Evolutionary conservation across 2,113 vertebrate genomes (phyloP), one percentile per base, ranked within the genome.

Genomic region (Mirounga angustirostris): DNA sequence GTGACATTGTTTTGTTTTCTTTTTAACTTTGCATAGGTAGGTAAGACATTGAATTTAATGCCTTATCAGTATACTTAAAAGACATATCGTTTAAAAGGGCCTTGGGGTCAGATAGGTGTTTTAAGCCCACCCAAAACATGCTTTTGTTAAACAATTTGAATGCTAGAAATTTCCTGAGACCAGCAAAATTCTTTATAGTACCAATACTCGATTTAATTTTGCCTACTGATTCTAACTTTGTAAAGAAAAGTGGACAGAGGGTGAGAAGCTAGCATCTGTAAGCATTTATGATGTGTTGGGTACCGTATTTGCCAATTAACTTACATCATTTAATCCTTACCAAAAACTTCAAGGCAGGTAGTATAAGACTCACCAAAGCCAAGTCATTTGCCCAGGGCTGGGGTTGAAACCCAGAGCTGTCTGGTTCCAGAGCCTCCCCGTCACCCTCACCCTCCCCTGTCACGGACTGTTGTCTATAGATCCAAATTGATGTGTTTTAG

Each of bases 161-260:
- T 63, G 28, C 43, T 89, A 33, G 84, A 69, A 26, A 74, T 74
- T 87, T 81, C 63, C 43, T 40, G 6, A 80, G 52, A 85, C 36
- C 33, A 95, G 28, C 24, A 81, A 11, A 61, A 58, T 91, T 79
- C 24, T 33, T 63, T 83, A 74, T 71, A 21, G 22, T 76, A 15
- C 50, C 14, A 78, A 19, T 67, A 40, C 6, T 84, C 73, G 61
- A 67, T 89, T 95, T 59, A 71, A 43, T 13, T 82, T 95, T 87
- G 59, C 24, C 22, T 79, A 8, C 54, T n/a, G 50, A 79, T 81
- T 85, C 30, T 95, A 74, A 94, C 43, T 76, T 96, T 85, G 65
- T 89, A 82, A 89, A 86, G 82, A 56, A 92, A 81, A 73, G 7
- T 28, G 6, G 16, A 24, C 12, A 69, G 52, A 65, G 24, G 54